Evolutionary conservation across 2,888 invertebrate species (phyloP).

Genomic region (Apeira syringaria): DNA sequence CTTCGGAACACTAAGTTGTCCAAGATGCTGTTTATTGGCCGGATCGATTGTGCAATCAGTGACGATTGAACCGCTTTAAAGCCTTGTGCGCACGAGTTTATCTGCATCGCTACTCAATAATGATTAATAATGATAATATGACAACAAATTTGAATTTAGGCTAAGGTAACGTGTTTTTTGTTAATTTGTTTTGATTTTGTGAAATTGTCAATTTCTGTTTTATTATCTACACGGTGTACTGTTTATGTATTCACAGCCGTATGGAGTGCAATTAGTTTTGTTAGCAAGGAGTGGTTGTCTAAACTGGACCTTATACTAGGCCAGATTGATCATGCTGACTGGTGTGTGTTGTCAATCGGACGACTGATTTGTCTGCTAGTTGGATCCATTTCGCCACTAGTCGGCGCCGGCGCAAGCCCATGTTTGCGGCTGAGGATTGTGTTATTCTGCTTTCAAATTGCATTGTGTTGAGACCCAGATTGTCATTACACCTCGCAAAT

Average conservation of each 20-base stretch:
- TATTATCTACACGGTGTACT: too few species aligned
- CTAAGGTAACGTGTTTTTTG: too few species aligned
- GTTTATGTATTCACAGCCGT: too few species aligned
- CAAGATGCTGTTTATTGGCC: constrained; percentile 43
- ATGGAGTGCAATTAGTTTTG: background rate
- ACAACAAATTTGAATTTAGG: too few species aligned
- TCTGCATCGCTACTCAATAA: too few species aligned
- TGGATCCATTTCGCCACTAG: constrained; percentile 40
- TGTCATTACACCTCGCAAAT: constrained; percentile 30
- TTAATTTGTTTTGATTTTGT: too few species aligned
- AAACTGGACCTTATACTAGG: constrained; percentile 10
- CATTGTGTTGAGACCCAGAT: constrained; percentile 32
- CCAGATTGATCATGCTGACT: constrained; percentile 25
- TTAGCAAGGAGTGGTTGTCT: background rate
- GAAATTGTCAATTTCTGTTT: too few species aligned
- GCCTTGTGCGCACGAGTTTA: constrained; percentile 10
- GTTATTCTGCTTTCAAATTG: constrained; percentile 31
- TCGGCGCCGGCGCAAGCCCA: constrained; percentile 19
- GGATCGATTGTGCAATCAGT: constrained; percentile 46
- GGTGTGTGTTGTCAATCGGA: constrained; percentile 36
- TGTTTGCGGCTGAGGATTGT: constrained; percentile 31
- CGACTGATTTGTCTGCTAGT: constrained; percentile 38
- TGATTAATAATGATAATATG: too few species aligned
- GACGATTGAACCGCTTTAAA: constrained; percentile 30
- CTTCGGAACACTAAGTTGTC: constrained; percentile 48